Conservation (phyloP, 2,888 invertebrate genomes). For the Eupelmus urozonus region DNA sequence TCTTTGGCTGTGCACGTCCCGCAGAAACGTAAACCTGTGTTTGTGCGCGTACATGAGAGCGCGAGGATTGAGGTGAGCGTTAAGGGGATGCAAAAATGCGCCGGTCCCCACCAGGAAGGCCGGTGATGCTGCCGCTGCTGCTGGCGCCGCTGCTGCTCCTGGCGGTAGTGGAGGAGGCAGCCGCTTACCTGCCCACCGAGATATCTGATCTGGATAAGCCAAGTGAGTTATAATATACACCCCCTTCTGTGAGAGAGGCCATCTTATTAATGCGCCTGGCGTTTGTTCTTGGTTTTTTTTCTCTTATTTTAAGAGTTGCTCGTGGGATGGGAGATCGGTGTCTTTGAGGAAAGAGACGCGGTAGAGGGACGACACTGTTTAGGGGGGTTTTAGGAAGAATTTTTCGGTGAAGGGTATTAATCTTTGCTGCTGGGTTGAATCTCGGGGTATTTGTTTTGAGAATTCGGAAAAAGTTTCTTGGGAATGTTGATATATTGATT, state of each 20-base stretch:
- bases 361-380: no score
- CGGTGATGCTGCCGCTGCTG: constrained; percentile 64
- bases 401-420: no score
- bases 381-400: no score
- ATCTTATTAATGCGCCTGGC: neutral
- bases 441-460: no score
- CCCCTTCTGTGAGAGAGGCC: neutral
- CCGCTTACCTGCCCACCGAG: constrained; percentile 68
- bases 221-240: constrained; percentile 70
- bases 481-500: no score
- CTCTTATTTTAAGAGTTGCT: neutral
- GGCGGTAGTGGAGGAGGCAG: constrained; percentile 59
- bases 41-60: neutral
- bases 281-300: neutral
- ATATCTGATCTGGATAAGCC: constrained; percentile 74
- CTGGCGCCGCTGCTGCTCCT: neutral
- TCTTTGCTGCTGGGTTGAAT: no score
- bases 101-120: constrained; percentile 66
- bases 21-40: neutral
- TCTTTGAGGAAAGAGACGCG: no score
- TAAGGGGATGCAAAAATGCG: constrained; percentile 67
- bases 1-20: neutral
- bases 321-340: no score
- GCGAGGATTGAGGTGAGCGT: constrained; percentile 1
- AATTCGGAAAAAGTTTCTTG: no score